phyloP scores from a whole-genome alignment of 2,888 invertebrate species.

The Parnassius glacialis region DNA sequence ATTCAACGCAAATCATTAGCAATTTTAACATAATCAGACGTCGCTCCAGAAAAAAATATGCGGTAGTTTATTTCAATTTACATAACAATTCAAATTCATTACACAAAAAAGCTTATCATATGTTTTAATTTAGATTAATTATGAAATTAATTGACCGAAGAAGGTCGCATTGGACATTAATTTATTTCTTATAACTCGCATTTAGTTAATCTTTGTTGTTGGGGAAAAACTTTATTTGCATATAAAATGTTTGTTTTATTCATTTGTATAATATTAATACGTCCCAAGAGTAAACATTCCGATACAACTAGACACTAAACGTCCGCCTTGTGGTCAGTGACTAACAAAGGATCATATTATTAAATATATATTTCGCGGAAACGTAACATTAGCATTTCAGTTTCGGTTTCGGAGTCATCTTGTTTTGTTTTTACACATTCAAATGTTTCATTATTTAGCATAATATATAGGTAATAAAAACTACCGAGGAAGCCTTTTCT shows the following conservation, averaged over 20 bases:
- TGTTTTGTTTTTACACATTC: neutral
- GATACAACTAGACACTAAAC: neutral
- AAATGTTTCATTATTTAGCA: no score
- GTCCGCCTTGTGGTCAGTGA: slow-evolving; percentile 5
- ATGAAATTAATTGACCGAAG: neutral
- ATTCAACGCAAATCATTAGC: no score
- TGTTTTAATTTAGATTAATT: neutral
- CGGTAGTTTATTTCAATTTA: no score
- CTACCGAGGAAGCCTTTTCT: neutral
- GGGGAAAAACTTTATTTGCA: slow-evolving; percentile 13
- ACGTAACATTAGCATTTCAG: neutral
- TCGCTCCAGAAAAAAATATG: no score
- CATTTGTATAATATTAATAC: no score
- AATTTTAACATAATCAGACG: no score
- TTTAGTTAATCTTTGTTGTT: neutral
- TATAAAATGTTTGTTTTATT: neutral
- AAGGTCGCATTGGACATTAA: slow-evolving; percentile 1
- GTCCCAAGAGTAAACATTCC: no score
- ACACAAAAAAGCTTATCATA: neutral
- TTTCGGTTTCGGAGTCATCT: neutral
- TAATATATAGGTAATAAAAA: neutral
- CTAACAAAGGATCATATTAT: slow-evolving; percentile 1
- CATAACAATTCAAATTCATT: neutral
- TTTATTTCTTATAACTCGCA: neutral
- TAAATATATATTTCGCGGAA: neutral